Conservation (phyloP, 2,113 vertebrate species). For the Semicossyphus pulcher region DNA sequence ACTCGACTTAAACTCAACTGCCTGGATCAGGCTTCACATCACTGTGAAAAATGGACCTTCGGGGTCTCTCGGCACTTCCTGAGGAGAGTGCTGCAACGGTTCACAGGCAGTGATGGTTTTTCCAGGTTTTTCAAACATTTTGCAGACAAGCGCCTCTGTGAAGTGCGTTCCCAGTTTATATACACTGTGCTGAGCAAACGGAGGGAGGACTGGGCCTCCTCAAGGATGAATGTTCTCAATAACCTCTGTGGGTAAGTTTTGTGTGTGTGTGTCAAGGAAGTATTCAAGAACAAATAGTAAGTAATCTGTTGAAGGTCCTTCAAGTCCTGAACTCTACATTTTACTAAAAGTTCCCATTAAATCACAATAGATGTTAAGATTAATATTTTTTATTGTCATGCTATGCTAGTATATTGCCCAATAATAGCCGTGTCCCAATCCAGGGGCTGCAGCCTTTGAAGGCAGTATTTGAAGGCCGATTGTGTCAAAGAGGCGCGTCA, state of each 20-base stretch:
- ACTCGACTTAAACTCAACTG: background rate
- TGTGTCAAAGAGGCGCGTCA: too few relatives aligned
- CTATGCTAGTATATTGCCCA: background rate
- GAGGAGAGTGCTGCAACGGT: conserved; percentile 19
- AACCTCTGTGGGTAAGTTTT: conserved; percentile 7
- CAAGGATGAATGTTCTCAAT: conserved; percentile 39
- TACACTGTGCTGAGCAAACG: conserved; percentile 43
- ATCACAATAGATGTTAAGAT: background rate
- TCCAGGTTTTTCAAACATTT: conserved; percentile 68
- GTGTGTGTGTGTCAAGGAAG: background rate
- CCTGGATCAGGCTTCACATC: conserved; percentile 17
- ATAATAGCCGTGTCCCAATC: too few relatives aligned
- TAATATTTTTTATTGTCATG: background rate
- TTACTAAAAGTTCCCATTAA: background rate
- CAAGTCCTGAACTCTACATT: background rate
- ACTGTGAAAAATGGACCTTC: conserved; percentile 46
- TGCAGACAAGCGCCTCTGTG: conserved; percentile 53
- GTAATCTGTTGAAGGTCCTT: background rate
- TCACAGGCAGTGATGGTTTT: conserved; percentile 68
- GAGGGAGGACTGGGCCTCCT: conserved; percentile 19
- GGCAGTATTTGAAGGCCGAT: too few relatives aligned
- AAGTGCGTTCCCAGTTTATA: conserved; percentile 61
- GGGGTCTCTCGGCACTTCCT: conserved; percentile 51
- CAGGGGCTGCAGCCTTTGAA: too few relatives aligned
- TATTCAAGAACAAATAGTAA: background rate